Percentiles rank a stretch among this genome's conserved stretches.
These are phyloP conservation scores for Microctonus hyperodae DNA, from an alignment of 2,888 invertebrate species.

Conservation along the genomic window DNA sequence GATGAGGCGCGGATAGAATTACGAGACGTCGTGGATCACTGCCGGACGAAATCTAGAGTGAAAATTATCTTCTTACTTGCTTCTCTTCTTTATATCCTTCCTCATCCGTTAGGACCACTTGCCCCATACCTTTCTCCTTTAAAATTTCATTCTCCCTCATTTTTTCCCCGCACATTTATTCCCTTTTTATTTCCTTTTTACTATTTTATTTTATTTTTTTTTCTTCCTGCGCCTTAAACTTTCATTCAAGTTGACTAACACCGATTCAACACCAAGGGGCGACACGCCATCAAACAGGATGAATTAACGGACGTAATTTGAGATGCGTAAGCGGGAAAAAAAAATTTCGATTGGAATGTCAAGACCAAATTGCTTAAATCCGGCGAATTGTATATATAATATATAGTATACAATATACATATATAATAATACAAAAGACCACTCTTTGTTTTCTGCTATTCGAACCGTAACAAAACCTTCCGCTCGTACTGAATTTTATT, in stretches of 20 bases:
- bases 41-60: conserved; percentile 33
- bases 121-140: not conserved
- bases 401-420: not conserved
- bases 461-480: conserved; percentile 46
- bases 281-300: conserved; percentile 18
- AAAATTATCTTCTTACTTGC: conserved; percentile 32
- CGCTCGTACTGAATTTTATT: conserved; percentile 44
- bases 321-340: conserved; percentile 14
- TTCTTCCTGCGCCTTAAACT: not conserved
- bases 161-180: too few relatives aligned
- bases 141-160: too few relatives aligned
- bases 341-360: conserved; percentile 26
- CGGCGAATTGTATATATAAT: conserved; percentile 11
- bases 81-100: conserved; percentile 5
- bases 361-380: conserved; percentile 31
- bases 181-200: conserved; percentile 13
- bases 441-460: conserved; percentile 45
- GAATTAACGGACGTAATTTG: conserved; percentile 23
- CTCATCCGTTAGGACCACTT: conserved; percentile 22
- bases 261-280: conserved; percentile 11
- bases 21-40: conserved; percentile 35
- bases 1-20: conserved; percentile 32
- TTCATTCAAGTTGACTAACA: conserved; percentile 3
- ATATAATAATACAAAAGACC: not conserved
- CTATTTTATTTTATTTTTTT: not conserved